Evolutionary conservation across 2,797 vertebrate species (phyloP), one percentile per base, ranked within the genome.

Genomic region (Leontopithecus rosalia): DNA sequence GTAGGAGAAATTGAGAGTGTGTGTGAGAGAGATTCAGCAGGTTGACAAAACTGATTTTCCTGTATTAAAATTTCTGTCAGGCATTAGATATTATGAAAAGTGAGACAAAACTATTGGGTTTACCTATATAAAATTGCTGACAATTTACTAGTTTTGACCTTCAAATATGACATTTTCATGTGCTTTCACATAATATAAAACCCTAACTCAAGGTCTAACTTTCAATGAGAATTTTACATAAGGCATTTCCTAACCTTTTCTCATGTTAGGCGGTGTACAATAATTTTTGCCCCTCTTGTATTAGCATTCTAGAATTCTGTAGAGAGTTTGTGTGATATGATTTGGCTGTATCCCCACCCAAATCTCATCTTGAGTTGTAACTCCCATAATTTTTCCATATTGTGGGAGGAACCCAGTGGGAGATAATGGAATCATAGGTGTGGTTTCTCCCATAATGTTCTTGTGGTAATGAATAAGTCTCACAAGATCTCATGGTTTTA

Each of bases 61-160:
- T 90, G 13, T 77, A 73, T 57, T 90, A 87, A 83, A 93, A 64
- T 96, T 96, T 95, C 39, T 84, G 50, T 85, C 52, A 86, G n/a
- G 76, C 26, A 73, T 95, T 2, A 87, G 76, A 20, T 22, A 70
- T 70, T 93, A 81, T 64, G 36, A 67, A 91, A 72, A 94, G n/a
- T 57, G 36, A 73, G 39, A 91, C 28, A 72, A 88, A 90, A 70
- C 36, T n/a, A 48, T 75, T 85, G 30, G 1, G 2, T 48, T 86
- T 17, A 83, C 26, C 7, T 19, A 76, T 72, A 36, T 28, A 30
- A 79, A 84, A 86, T 30, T 81, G 26, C 50, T 89, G 28, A 81
- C 91, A 58, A 90, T 55, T 89, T 90, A 72, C 15, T 6, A 72
- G 28, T 76, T 92, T 94, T 88, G 11, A 90, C 14, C 2, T 77